Conservation (phyloP, 2,888 invertebrate species). For the Leptinotarsa haldemani region DNA sequence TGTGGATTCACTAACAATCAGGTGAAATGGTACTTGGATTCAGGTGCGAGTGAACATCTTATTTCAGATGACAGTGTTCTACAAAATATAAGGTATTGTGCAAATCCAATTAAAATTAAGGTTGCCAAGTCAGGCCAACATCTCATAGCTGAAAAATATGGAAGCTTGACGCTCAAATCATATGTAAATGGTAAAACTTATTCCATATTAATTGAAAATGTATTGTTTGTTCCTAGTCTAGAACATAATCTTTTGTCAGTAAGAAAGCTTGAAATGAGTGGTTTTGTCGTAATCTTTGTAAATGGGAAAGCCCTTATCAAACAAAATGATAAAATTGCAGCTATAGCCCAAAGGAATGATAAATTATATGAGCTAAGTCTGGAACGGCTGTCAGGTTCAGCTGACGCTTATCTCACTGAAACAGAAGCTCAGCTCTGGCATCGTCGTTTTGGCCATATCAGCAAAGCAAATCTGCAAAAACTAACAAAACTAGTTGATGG, state of each 20-base stretch:
- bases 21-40: slow-evolving; percentile 19
- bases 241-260: too few relatives aligned
- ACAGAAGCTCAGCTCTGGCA: slow-evolving; percentile 3
- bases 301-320: too few relatives aligned
- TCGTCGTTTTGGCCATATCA: neutral
- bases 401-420: slow-evolving; percentile 2
- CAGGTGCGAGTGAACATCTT: slow-evolving; percentile 7
- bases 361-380: too few relatives aligned
- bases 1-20: slow-evolving; percentile 12
- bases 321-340: too few relatives aligned
- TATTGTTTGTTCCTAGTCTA: too few relatives aligned
- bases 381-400: neutral
- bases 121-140: neutral
- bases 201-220: too few relatives aligned
- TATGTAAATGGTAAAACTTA: too few relatives aligned
- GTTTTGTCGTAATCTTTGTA: too few relatives aligned
- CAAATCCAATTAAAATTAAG: slow-evolving; percentile 1
- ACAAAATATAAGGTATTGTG: slow-evolving; percentile 3
- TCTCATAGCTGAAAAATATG: neutral
- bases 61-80: neutral
- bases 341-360: too few relatives aligned
- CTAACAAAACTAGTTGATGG: slow-evolving; percentile 7
- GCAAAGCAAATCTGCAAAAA: slow-evolving; percentile 2
- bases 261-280: too few relatives aligned
- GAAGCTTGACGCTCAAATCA: too few relatives aligned